Evolutionary conservation across 2,797 vertebrate genomes (phyloP).

Genomic region (Uromys caudimaculatus): DNA sequence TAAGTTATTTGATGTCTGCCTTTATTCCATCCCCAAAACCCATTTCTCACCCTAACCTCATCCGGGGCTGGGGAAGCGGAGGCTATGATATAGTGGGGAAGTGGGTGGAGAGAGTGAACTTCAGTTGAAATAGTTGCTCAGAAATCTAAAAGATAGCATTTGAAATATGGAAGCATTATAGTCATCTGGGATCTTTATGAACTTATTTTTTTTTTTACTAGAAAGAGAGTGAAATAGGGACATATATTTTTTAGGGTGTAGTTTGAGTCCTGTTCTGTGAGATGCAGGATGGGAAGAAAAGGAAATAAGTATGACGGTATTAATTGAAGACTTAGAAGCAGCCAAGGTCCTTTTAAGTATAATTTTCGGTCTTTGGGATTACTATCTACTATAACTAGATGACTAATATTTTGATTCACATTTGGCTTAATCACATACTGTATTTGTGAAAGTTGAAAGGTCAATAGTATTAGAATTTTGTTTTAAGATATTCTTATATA

Average conservation of each 20-base stretch:
- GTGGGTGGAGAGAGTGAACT: constrained; percentile 75
- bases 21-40: constrained; percentile 83
- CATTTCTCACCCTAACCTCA: constrained; percentile 83
- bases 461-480: constrained; percentile 31
- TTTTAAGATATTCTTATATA: constrained; percentile 32
- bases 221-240: constrained; percentile 58
- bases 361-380: constrained; percentile 31
- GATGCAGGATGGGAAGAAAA: constrained; percentile 26
- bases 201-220: constrained; percentile 37
- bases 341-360: background rate
- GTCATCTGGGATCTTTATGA: constrained; percentile 30
- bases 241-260: constrained; percentile 1
- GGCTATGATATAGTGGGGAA: constrained; percentile 67
- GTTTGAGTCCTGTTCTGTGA: constrained; percentile 37
- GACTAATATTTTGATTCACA: background rate
- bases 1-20: constrained; percentile 82
- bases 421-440: constrained; percentile 10
- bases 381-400: constrained; percentile 39
- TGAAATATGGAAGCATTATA: constrained; percentile 42
- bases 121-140: constrained; percentile 31
- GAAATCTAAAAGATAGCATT: constrained; percentile 65
- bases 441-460: constrained; percentile 60
- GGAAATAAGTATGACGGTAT: constrained; percentile 46
- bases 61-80: constrained; percentile 71
- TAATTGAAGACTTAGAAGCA: constrained; percentile 52